These are phyloP conservation scores for Platycnemis pennipes DNA, from an alignment of 2,888 invertebrate genomes.

Conservation along the genomic window DNA sequence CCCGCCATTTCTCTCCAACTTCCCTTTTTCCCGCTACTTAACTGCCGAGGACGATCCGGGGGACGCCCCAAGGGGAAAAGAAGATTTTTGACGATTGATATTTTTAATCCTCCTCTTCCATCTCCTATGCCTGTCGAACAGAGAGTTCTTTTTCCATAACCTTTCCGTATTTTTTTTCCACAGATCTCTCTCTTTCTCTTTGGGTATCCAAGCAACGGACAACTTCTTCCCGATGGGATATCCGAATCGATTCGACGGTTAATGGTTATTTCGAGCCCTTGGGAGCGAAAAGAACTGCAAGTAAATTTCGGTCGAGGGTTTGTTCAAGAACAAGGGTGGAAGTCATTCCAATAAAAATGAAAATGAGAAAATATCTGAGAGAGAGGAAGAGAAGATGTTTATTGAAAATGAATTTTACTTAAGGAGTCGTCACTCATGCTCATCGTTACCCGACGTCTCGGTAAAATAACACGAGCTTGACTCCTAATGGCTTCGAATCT, in stretches of 20 bases:
- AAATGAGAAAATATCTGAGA: background rate
- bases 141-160: background rate
- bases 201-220: background rate
- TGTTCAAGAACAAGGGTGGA: background rate
- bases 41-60: background rate
- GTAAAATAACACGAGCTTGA: background rate
- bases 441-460: background rate
- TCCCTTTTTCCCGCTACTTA: background rate
- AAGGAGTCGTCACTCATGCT: too few species aligned
- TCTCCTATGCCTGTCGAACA: background rate
- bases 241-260: conserved; percentile 40
- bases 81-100: conserved; percentile 12
- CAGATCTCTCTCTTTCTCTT: background rate
- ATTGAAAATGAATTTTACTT: background rate
- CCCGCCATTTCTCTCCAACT: background rate
- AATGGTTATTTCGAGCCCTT: conserved; percentile 39
- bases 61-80: background rate
- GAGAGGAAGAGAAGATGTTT: background rate
- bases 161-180: background rate
- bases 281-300: background rate
- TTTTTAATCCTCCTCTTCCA: conserved; percentile 38
- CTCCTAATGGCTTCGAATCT: too few species aligned
- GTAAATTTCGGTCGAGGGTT: background rate
- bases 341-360: background rate
- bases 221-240: background rate